Evolutionary conservation across 2,888 invertebrate species (phyloP), one percentile per base, ranked within the genome.

Genomic region (Drosophila phalerata): DNA sequence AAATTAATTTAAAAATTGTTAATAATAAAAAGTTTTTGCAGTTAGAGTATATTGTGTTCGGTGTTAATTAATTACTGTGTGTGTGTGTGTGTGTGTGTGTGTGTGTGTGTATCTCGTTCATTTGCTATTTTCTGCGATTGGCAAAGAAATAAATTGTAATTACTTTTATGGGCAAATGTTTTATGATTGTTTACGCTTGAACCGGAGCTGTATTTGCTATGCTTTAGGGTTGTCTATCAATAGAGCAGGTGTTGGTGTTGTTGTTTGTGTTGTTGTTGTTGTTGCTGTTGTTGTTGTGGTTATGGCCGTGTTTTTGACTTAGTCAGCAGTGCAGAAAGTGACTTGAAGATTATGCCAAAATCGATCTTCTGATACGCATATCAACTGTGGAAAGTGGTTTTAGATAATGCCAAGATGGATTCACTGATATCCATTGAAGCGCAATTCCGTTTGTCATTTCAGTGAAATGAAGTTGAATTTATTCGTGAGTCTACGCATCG

Each of bases 111-210:
- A 53, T 53, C 40, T 28, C n/a, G 38, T 38, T 40, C 63, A 48
- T 25, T 63, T 56, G 34, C 56, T 34, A 40, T 5, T 64, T 65
- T 65, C 37, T 65, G 60, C 60, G 43, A 52, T 61, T 65, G 65
- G 34, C 47, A 61, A 52, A 47, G 15, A 45, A 63, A 45, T 38
- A 45, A 68, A 65, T 64, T 61, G 55, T 69, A 61, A 61, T 66
- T 69, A 49, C 25, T 55, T 53, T 57, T 68, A 56, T 66, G 49
- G 38, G 66, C 67, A 69, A 66, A 66, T 60, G 49, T 15, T 56
- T 65, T 69, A 56, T 32, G 30, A 66, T 69, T 66, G 49, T 32
- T 37, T 45, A 52, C 15, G 60, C 49, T 34, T 47, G 52, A 58
- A 32, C 45, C 32, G 45, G 25, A 51, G 47, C 22, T 34, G 34